These are phyloP conservation scores for Sebastes iracundus DNA, from an alignment of 2,797 vertebrate genomes.

Conservation along the genomic window DNA sequence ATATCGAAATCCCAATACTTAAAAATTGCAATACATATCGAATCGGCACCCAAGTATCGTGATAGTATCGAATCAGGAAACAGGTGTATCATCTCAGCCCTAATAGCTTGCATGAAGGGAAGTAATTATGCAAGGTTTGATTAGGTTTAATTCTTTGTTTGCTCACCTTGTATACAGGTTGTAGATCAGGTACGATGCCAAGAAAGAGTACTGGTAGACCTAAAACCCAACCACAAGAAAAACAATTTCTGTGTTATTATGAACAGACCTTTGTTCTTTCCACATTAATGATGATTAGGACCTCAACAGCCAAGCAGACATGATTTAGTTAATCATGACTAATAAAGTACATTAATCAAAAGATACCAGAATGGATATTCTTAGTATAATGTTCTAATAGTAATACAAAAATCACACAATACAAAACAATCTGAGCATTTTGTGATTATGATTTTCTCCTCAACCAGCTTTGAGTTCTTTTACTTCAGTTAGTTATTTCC, in stretches of 20 bases:
- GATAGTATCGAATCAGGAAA: too few relatives aligned
- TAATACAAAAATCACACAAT: neutral
- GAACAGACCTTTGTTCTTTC: neutral
- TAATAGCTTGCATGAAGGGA: neutral
- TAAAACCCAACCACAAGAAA: constrained; percentile 34
- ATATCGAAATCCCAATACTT: too few relatives aligned
- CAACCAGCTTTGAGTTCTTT: neutral
- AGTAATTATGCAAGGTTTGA: neutral
- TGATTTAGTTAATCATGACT: neutral
- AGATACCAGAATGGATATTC: neutral
- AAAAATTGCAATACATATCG: too few relatives aligned
- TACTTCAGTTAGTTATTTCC: neutral
- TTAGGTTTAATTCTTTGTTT: neutral
- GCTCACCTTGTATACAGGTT: constrained; percentile 79
- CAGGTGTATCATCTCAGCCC: too few relatives aligned
- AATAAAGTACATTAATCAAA: neutral
- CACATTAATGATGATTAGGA: neutral
- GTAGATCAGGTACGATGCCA: constrained; percentile 83
- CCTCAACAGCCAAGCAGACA: neutral
- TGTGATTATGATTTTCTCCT: neutral
- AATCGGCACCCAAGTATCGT: too few relatives aligned
- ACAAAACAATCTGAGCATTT: neutral
- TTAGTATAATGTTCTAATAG: neutral
- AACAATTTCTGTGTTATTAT: neutral
- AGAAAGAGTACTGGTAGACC: constrained; percentile 78